phyloP scores from a whole-genome alignment of 2,797 vertebrate genomes.

The Dipus sagitta region DNA sequence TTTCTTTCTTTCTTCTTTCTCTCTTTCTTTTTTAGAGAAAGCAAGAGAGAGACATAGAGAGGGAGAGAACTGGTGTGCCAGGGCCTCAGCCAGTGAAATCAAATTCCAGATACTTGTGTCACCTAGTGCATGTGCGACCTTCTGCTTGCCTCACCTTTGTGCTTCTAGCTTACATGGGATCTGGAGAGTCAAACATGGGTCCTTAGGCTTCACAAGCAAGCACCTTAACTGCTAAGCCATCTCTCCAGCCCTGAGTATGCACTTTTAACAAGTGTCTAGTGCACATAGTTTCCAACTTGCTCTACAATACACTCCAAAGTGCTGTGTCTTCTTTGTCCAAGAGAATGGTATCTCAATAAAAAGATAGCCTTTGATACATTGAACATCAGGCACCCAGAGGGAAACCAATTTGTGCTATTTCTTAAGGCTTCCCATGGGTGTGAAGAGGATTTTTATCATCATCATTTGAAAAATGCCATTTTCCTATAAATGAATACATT shows the following conservation, averaged over 20 bases:
- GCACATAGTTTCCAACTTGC: not conserved
- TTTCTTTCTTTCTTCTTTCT: no score
- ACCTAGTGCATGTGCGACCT: no score
- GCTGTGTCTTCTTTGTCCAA: not conserved
- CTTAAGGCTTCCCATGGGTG: not conserved
- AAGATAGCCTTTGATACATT: not conserved
- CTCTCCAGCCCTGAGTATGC: not conserved
- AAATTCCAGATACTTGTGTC: no score
- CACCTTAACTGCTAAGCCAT: no score
- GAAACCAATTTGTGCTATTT: not conserved
- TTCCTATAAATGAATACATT: not conserved
- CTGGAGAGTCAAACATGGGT: no score
- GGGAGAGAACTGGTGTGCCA: no score
- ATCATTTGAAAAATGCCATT: slow-evolving; percentile 2
- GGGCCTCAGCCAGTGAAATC: no score
- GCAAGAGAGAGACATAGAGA: no score
- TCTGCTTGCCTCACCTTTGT: no score
- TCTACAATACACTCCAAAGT: not conserved
- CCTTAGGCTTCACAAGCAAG: no score
- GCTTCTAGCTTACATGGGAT: no score
- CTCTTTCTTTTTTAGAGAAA: no score
- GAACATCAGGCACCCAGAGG: not conserved
- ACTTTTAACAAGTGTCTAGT: not conserved
- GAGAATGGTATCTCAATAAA: not conserved
- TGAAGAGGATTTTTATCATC: not conserved